Conservation (phyloP, 1,140 invertebrate species). For the Orius insidiosus region DNA sequence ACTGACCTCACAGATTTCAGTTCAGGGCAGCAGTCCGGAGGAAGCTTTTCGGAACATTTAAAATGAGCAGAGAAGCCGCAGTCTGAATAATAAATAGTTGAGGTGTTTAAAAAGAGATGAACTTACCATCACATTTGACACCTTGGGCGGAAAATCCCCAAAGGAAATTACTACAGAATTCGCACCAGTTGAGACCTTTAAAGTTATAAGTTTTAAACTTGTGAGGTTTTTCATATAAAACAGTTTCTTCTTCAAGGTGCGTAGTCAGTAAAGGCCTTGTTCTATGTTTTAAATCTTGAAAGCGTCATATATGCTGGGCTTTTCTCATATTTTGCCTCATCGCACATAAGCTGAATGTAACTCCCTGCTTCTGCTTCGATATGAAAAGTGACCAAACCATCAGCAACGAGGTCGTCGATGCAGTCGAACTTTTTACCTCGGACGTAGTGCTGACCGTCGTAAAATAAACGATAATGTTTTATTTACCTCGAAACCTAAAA, state of each 20-base stretch:
- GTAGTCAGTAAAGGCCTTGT: constrained; percentile 5
- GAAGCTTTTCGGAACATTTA: constrained; percentile 70
- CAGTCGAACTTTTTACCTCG: constrained; percentile 56
- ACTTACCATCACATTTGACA: constrained; percentile 68
- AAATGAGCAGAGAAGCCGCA: constrained; percentile 75
- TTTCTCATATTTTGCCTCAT: constrained; percentile 61
- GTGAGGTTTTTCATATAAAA: constrained; percentile 38
- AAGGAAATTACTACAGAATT: constrained; percentile 84
- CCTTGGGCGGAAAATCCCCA: constrained; percentile 90
- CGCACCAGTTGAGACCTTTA: constrained; percentile 77
- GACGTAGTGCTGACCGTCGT: constrained; percentile 54
- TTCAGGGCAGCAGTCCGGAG: constrained; percentile 71
- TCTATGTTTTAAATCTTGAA: constrained; percentile 7
- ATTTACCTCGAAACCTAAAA: constrained; percentile 57
- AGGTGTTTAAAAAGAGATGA: too few species aligned
- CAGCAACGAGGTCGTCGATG: constrained; percentile 67
- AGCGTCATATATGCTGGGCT: constrained; percentile 65
- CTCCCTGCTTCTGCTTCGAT: constrained; percentile 63
- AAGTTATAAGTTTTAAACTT: constrained; percentile 70
- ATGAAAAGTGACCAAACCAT: constrained; percentile 73
- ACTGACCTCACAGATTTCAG: constrained; percentile 69
- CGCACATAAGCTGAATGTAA: constrained; percentile 56
- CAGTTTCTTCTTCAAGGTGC: constrained; percentile 10
- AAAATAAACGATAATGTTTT: constrained; percentile 76
- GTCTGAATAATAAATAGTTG: too few species aligned